Evolutionary conservation across 2,113 vertebrate species (phyloP).

Genomic region (Ictalurus punctatus): DNA sequence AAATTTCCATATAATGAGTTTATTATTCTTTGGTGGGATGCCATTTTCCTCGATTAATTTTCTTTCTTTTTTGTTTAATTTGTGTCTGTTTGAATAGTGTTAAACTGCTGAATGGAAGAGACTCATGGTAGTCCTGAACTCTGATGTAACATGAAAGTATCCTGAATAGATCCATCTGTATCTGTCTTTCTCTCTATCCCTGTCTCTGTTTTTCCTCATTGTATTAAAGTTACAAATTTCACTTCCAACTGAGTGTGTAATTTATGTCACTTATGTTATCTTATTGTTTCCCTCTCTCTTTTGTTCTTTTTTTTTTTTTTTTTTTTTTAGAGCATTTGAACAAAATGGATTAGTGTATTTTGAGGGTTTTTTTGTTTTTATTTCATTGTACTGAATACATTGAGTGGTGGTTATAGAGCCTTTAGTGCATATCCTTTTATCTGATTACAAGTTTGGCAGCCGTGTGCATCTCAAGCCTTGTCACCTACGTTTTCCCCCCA

Average conservation of each 20-base stretch:
- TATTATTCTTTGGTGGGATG: conserved; percentile 73
- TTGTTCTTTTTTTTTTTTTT: conserved; percentile 14
- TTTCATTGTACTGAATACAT: conserved; percentile 37
- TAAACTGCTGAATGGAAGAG: conserved; percentile 54
- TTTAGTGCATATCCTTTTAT: conserved; percentile 45
- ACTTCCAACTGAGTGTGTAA: conserved; percentile 15
- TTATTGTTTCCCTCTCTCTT: conserved; percentile 10
- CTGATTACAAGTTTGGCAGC: conserved; percentile 50
- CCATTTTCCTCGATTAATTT: conserved; percentile 67
- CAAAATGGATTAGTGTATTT: conserved; percentile 24
- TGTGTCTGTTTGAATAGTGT: conserved; percentile 62
- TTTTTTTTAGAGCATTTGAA: conserved; percentile 9
- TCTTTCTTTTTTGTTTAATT: conserved; percentile 61
- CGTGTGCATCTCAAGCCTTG: conserved; percentile 34
- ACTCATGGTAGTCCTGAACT: conserved; percentile 31
- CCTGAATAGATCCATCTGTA: conserved; percentile 31
- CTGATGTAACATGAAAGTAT: conserved; percentile 47
- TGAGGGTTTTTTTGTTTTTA: not conserved
- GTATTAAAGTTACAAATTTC: conserved; percentile 6
- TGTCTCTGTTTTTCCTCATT: conserved; percentile 26
- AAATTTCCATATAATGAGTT: conserved; percentile 74
- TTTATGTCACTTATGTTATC: conserved; percentile 13
- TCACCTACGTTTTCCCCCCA: conserved; percentile 46
- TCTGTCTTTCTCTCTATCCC: conserved; percentile 12
- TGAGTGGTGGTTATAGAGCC: conserved; percentile 34